Conservation (phyloP, 2,113 vertebrate genomes). For the Pedionomus torquatus region DNA sequence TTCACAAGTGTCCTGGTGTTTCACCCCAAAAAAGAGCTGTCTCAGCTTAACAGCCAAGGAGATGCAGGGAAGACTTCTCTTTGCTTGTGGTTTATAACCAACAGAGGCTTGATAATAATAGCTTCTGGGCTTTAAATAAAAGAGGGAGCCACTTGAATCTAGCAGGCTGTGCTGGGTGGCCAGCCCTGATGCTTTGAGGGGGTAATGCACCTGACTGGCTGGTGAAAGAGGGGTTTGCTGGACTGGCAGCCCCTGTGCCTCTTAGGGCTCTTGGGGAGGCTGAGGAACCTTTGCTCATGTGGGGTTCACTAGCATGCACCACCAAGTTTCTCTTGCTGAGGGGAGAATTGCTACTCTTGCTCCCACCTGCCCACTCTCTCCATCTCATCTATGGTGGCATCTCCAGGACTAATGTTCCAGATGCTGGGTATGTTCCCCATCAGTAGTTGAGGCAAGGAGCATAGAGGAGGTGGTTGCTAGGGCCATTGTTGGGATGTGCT, state of each 20-base stretch:
- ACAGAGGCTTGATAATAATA: fast-evolving
- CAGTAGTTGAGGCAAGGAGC: background rate
- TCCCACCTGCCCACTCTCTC: background rate
- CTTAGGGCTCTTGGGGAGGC: background rate
- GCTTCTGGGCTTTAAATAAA: background rate
- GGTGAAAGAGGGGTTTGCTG: fast-evolving
- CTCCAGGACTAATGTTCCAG: background rate
- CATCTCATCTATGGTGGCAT: background rate
- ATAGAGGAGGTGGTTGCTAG: background rate
- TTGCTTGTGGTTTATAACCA: background rate
- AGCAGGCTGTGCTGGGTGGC: background rate
- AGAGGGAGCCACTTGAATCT: background rate
- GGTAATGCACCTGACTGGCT: background rate
- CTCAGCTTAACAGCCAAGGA: background rate
- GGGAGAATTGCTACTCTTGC: background rate
- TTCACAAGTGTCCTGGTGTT: background rate
- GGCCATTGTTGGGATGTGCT: background rate
- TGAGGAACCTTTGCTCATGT: background rate
- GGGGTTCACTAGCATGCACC: background rate
- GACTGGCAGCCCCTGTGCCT: background rate
- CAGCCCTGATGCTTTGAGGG: background rate
- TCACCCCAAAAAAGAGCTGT: background rate
- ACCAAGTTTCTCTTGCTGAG: background rate
- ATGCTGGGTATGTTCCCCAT: too few relatives aligned
- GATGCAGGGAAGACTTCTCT: background rate